Conservation (phyloP, 2,797 vertebrate species). For the Capromys pilorides region DNA sequence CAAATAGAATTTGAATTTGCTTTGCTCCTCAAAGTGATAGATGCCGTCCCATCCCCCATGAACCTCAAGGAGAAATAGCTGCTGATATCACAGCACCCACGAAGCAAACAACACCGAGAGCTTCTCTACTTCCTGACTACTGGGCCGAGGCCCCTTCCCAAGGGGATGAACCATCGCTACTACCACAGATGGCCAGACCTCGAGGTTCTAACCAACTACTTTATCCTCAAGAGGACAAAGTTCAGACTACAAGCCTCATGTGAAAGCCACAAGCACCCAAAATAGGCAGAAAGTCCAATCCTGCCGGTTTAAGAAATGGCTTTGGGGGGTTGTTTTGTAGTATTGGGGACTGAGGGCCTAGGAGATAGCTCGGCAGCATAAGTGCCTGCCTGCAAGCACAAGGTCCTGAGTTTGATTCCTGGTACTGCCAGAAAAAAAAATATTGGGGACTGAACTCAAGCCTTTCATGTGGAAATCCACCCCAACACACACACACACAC, state of each 20-base stretch:
- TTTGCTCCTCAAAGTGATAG: background rate
- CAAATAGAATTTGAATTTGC: background rate
- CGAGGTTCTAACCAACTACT: background rate
- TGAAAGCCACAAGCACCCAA: background rate
- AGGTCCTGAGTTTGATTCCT: no score
- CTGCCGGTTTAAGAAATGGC: background rate
- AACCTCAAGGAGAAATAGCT: background rate
- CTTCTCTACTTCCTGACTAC: background rate
- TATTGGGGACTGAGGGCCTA: background rate
- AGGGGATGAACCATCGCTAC: background rate
- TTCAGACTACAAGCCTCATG: background rate
- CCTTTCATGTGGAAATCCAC: background rate
- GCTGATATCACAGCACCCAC: background rate
- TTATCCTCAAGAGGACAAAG: background rate
- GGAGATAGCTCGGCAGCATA: no score
- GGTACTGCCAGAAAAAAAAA: background rate
- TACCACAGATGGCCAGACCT: background rate
- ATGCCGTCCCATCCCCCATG: background rate
- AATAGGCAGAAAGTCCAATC: background rate
- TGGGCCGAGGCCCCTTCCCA: background rate
- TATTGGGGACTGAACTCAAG: background rate
- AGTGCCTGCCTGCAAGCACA: no score
- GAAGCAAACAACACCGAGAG: background rate
- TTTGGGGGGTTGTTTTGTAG: background rate
- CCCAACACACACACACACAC: no score